phyloP scores from a whole-genome alignment of 1,140 invertebrate genomes.

The Prorops nasuta region DNA sequence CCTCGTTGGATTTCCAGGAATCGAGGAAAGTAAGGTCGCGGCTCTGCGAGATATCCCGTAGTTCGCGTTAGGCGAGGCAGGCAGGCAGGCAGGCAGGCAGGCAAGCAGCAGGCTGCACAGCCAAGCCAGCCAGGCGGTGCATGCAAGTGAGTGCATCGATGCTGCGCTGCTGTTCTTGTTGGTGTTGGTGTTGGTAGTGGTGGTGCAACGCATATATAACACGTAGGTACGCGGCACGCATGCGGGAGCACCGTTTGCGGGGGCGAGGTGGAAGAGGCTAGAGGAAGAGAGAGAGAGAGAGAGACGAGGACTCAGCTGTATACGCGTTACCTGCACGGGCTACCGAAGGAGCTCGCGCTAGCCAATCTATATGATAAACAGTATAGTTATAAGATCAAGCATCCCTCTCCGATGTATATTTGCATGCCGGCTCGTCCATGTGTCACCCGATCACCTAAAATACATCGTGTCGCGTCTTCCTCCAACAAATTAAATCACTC shows the following conservation, averaged over 20 bases:
- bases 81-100: too few relatives aligned
- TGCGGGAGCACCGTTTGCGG: neutral
- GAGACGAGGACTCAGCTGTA: conserved; percentile 4
- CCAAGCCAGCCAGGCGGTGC: neutral
- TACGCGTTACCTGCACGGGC: conserved; percentile 22
- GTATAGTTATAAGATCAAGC: conserved; percentile 26
- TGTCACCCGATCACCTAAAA: too few relatives aligned
- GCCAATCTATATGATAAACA: conserved; percentile 54
- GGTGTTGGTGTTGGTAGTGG: too few relatives aligned
- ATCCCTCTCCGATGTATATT: too few relatives aligned
- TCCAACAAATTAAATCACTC: too few relatives aligned
- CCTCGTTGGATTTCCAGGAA: conserved; percentile 6
- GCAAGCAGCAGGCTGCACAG: too few relatives aligned
- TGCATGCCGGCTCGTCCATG: too few relatives aligned
- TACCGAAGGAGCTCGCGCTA: conserved; percentile 17
- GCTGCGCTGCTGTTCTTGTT: too few relatives aligned
- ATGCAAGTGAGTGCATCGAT: neutral
- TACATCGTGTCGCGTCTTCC: too few relatives aligned
- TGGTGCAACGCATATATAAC: too few relatives aligned
- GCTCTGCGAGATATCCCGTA: neutral
- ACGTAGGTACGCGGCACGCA: neutral
- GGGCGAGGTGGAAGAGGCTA: neutral
- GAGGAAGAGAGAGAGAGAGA: conserved; percentile 2
- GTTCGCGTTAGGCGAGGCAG: neutral
- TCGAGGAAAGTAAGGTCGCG: conserved; percentile 13